phyloP scores from a whole-genome alignment of 2,888 invertebrate genomes.

The Lithophane semibrunnea region DNA sequence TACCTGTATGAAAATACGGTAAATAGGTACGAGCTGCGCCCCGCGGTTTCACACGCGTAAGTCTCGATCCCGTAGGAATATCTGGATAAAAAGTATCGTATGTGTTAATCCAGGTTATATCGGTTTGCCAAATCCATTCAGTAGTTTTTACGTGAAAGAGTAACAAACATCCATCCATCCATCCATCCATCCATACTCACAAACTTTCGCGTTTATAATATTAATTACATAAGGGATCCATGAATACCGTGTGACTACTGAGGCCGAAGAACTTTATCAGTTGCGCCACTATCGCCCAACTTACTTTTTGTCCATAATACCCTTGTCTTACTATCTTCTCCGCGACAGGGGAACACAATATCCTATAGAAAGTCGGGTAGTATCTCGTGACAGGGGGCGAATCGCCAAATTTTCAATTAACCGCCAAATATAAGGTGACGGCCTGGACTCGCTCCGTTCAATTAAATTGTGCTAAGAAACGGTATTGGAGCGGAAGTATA shows the following conservation, averaged over 20 bases:
- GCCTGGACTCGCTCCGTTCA: constrained; percentile 42
- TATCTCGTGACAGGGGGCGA: constrained; percentile 60
- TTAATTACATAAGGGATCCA: not conserved
- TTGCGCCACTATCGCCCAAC: constrained; percentile 27
- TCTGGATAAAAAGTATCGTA: too few relatives aligned
- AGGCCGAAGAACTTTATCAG: constrained; percentile 3
- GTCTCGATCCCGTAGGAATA: too few relatives aligned
- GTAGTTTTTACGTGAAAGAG: too few relatives aligned
- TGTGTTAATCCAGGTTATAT: too few relatives aligned
- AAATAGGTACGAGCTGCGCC: too few relatives aligned
- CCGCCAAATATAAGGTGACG: constrained; percentile 58
- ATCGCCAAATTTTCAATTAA: constrained; percentile 65
- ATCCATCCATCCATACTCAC: too few relatives aligned
- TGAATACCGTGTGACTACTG: not conserved
- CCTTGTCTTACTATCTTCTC: constrained; percentile 17
- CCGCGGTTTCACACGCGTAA: too few relatives aligned
- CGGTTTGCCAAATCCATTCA: too few relatives aligned
- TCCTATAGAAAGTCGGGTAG: constrained; percentile 47
- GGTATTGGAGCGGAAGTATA: constrained; percentile 17
- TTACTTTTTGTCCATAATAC: constrained; percentile 29
- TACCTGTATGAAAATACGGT: not conserved
- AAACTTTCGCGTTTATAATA: too few relatives aligned
- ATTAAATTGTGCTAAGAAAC: constrained; percentile 53
- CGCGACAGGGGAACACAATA: constrained; percentile 58
- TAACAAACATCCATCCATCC: too few relatives aligned